Percentiles rank a stretch among this genome's conserved stretches.
Conservation (phyloP, 2,797 vertebrate species). For the Chelidonichthys spinosus region DNA sequence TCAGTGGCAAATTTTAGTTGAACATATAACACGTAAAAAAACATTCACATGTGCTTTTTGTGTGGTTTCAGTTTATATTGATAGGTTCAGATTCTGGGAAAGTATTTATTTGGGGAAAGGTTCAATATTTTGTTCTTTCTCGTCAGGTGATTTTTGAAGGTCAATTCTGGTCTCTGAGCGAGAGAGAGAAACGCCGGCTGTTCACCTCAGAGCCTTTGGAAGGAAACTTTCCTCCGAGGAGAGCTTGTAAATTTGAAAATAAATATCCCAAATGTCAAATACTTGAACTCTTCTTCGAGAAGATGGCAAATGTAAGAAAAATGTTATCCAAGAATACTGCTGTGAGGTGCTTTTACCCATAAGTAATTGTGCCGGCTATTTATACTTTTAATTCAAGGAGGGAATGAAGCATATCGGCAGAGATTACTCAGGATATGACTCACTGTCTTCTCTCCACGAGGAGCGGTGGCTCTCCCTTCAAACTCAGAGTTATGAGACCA, state of each 20-base stretch:
- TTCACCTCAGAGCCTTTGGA: slow-evolving; percentile 25
- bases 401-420: slow-evolving; percentile 17
- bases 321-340: background rate
- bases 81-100: background rate
- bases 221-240: slow-evolving; percentile 16
- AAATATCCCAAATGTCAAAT: slow-evolving; percentile 35
- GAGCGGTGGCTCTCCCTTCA: slow-evolving; percentile 9
- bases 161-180: slow-evolving; percentile 30
- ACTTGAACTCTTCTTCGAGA: background rate
- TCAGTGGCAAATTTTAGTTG: too few species aligned
- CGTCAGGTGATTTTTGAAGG: slow-evolving; percentile 39
- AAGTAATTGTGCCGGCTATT: background rate
- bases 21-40: background rate
- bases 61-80: background rate
- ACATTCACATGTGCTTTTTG: background rate
- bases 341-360: background rate
- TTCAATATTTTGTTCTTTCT: slow-evolving; percentile 24
- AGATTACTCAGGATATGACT: slow-evolving; percentile 13
- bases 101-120: background rate
- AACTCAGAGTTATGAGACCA: slow-evolving; percentile 40
- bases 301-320: background rate
- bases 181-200: slow-evolving; percentile 15
- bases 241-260: slow-evolving; percentile 7
- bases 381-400: slow-evolving; percentile 17
- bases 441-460: background rate